Evolutionary conservation across 2,888 invertebrate genomes (phyloP), one percentile per base, ranked within the genome.

Genomic region (Yponomeuta evonymella): DNA sequence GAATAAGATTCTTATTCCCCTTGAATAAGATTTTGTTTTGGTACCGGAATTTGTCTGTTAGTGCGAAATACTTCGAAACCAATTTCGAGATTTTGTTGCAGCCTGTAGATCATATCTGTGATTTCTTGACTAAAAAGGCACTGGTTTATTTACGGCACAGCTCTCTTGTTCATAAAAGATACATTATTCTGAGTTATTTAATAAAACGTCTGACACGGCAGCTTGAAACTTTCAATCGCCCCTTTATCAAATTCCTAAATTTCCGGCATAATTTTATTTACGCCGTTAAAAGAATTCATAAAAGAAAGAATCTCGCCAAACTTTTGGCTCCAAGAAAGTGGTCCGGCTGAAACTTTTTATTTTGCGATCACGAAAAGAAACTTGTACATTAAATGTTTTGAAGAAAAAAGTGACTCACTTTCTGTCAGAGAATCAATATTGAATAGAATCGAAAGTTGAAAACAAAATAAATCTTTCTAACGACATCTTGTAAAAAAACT

Each of bases 351-450:
- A 87, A 58, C 51, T 87, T 88, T 89, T 87, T 85, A 85, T 88
- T 88, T 87, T 84, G 83, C 83, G 85, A 88, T 87, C 84, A 82
- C 82, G 82, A 87, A 67, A 69, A 70, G 67, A 69, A 90, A 90
- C 89, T 90, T 90, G 84, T 89, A 86, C 88, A 90, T 90, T 89
- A 86, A 58, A 85, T 83, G 85, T 85, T 84, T 81, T 82, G 81
- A 87, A 72, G 43, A 62, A 67, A 86, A 87, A 87, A 83, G 84
- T 82, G 86, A 87, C 86, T 89, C 88, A 86, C 83, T 87, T 83
- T 76, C 81, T 83, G 82, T 83, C 81, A 81, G 81, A 80, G 83
- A 88, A 88, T 89, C 88, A 88, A 89, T 90, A 86, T 89, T 87
- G 85, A 86, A 82, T 83, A 86, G 77, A 82, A 83, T 80, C 79